Evolutionary conservation across 2,888 invertebrate genomes (phyloP), one percentile per base, ranked within the genome.

Genomic region (Oligia fasciuncula): DNA sequence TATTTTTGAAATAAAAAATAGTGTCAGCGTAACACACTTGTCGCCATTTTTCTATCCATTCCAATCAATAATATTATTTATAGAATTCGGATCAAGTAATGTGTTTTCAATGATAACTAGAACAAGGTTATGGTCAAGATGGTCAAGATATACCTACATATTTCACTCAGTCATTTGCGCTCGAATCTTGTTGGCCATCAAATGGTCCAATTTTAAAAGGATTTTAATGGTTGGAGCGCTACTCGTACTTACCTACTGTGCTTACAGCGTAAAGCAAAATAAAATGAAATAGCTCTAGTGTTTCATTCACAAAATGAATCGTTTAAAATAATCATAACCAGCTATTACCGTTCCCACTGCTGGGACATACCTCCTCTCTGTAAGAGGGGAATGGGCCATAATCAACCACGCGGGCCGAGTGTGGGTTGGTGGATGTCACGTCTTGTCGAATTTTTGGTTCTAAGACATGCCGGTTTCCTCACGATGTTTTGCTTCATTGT

Each of bases 61-160:
- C 2, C 43, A 49, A 70, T 67, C 57, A 63, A 76, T 23, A 54
- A 29, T 68, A 4, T 70, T n/a, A 83, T 40, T 65, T 9, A 66
- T 35, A 49, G 14, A 65, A 66, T 49, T 17, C 2, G 6, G 23
- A 68, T 71, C 40, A 63, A 62, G n/a, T 54, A 29, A n/a, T 19
- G 9, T 60, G 14, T 51, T 14, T 2, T 40, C 46, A 60, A 40
- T 43, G 8, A 2, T 29, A 79, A 67, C 40, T 66, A 29, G 75
- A 19, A 2, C 87, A 71, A 84, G 87, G 87, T 76, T 80, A 80
- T 62, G 85, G 75, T 43, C 57, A 63, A 83, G 43, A 29, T 29
- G 29, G 29, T 29, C 29, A 29, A 29, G 29, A 29, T 29, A 29
- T 29, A 29, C 29, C 29, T 29, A 72, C 14, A 57, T 73, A 73